These are phyloP conservation scores for Orgyia antiqua DNA, from an alignment of 2,888 invertebrate species.

Conservation along the genomic window DNA sequence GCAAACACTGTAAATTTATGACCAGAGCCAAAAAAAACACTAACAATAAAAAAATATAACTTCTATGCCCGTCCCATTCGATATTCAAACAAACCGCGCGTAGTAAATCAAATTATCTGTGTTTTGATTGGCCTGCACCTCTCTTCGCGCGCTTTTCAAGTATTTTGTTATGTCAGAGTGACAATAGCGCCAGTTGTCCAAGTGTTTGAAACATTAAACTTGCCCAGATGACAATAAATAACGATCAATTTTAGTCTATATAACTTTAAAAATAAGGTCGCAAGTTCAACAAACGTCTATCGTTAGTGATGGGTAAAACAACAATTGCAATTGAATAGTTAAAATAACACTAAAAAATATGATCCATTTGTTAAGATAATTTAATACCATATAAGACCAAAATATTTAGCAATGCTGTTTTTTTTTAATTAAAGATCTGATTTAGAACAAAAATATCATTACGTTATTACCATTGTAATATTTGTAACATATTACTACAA, in stretches of 20 bases:
- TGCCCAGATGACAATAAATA: slow-evolving; percentile 20
- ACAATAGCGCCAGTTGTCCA: slow-evolving; percentile 56
- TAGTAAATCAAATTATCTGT: slow-evolving; percentile 61
- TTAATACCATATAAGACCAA: slow-evolving; percentile 41
- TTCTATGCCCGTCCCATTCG: slow-evolving; percentile 19
- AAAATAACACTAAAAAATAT: slow-evolving; percentile 61
- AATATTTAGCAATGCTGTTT: too few species aligned
- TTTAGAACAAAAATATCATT: too few species aligned
- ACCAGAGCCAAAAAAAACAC: slow-evolving; percentile 32
- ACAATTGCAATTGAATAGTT: slow-evolving; percentile 58
- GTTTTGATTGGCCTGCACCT: slow-evolving; percentile 66
- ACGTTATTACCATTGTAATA: too few species aligned
- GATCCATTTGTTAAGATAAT: slow-evolving; percentile 62
- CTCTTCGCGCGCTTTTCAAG: slow-evolving; percentile 48
- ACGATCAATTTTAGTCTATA: slow-evolving; percentile 16
- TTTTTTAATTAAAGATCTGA: too few species aligned
- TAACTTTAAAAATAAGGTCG: slow-evolving; percentile 4
- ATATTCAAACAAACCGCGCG: slow-evolving; percentile 51
- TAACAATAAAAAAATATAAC: slow-evolving; percentile 3
- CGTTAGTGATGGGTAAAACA: slow-evolving; percentile 30
- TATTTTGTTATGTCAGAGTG: slow-evolving; percentile 63
- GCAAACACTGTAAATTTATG: too few species aligned
- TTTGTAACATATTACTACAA: too few species aligned
- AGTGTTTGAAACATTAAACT: slow-evolving; percentile 65
- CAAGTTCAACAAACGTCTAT: slow-evolving; percentile 17